Evolutionary conservation across 1,140 invertebrate species (phyloP).

Genomic region (Drosophila mojavensis): DNA sequence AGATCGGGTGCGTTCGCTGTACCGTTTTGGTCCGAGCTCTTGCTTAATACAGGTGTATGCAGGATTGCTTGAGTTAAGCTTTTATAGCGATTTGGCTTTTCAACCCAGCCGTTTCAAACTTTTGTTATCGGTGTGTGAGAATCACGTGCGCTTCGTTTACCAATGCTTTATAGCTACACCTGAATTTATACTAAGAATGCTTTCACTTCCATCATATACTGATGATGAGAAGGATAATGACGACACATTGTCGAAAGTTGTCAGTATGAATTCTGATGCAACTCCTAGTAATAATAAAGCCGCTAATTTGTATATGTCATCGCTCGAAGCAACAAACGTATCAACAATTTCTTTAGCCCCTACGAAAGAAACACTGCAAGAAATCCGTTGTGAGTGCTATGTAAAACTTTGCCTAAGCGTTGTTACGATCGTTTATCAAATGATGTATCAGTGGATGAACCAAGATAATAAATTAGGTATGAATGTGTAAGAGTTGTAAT

Average conservation of each 20-base stretch:
- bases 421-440: slow-evolving; percentile 71
- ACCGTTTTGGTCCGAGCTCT: slow-evolving; percentile 69
- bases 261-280: not conserved
- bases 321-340: not conserved
- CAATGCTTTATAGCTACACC: slow-evolving; percentile 68
- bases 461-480: slow-evolving; percentile 50
- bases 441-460: slow-evolving; percentile 73
- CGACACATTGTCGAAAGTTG: not conserved
- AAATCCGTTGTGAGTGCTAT: slow-evolving; percentile 70
- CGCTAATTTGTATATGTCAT: not conserved
- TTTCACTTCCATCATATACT: slow-evolving; percentile 43
- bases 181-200: slow-evolving; percentile 64
- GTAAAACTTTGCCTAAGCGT: slow-evolving; percentile 74
- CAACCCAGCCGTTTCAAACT: slow-evolving; percentile 56
- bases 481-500: not conserved
- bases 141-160: slow-evolving; percentile 74
- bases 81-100: slow-evolving; percentile 52
- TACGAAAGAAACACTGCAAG: not conserved
- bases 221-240: slow-evolving; percentile 54
- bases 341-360: not conserved
- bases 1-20: slow-evolving; percentile 65
- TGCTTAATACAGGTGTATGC: slow-evolving; percentile 76
- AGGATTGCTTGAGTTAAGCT: slow-evolving; percentile 66
- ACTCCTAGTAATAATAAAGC: not conserved
- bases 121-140: slow-evolving; percentile 53